Evolutionary conservation across 2,797 vertebrate species (phyloP).

Genomic region (Enteromius treurensis): DNA sequence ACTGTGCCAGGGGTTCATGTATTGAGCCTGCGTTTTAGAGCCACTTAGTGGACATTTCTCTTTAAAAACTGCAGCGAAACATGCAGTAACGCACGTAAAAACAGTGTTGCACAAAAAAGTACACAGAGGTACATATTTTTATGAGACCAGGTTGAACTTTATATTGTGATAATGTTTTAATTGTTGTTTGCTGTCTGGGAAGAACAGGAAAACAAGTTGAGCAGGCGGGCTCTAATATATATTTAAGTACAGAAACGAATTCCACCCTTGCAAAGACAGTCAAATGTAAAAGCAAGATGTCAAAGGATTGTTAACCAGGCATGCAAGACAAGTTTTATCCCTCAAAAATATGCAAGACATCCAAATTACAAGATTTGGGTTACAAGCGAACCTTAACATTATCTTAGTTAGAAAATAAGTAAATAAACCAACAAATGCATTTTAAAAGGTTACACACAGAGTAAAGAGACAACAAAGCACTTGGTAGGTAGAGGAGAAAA

Average conservation of each 20-base stretch:
- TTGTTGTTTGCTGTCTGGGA: background rate
- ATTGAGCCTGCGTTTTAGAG: too few species aligned
- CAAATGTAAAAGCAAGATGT: background rate
- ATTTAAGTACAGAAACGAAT: background rate
- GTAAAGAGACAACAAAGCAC: background rate
- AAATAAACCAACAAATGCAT: background rate
- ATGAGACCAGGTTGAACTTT: too few species aligned
- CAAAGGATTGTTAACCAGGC: background rate
- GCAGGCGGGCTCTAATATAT: background rate
- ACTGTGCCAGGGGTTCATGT: too few species aligned
- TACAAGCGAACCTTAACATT: background rate
- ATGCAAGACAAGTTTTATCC: background rate
- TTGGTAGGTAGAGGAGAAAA: background rate
- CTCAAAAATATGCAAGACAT: background rate
- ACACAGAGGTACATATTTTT: too few species aligned
- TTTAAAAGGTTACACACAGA: background rate
- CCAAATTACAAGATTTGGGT: background rate
- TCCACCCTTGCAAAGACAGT: background rate
- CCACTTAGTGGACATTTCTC: too few species aligned
- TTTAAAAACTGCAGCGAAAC: too few species aligned
- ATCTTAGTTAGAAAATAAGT: background rate
- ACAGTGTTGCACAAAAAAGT: too few species aligned
- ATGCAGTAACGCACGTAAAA: too few species aligned
- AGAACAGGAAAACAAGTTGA: background rate
- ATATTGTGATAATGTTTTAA: background rate